A percentile compares a stretch with the other conserved stretches of the same genome.
Conservation (phyloP, 2,113 vertebrate genomes). For the Axis porcinus region DNA sequence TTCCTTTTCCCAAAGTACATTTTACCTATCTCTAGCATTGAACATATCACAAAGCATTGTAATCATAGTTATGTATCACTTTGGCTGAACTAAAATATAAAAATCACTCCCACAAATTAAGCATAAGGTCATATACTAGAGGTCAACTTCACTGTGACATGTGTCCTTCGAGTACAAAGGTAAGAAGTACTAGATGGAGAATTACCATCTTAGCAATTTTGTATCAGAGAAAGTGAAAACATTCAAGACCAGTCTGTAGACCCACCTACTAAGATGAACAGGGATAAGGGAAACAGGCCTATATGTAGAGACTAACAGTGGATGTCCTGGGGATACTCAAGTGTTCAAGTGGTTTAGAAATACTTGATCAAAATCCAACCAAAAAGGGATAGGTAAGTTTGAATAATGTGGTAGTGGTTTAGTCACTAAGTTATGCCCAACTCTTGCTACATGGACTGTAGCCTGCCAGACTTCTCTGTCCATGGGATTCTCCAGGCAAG, state of each 20-base stretch:
- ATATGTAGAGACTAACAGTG: neutral
- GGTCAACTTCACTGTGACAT: neutral
- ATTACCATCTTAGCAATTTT: neutral
- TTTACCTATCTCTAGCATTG: neutral
- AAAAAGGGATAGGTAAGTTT: neutral
- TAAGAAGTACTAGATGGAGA: neutral
- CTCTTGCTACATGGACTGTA: neutral
- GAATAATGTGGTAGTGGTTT: neutral
- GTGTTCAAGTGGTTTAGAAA: neutral
- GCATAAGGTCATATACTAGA: neutral
- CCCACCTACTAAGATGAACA: neutral
- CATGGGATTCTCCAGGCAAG: neutral
- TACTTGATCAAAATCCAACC: neutral
- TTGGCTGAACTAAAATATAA: neutral
- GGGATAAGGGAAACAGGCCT: neutral
- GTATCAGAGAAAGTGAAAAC: neutral
- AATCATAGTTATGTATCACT: neutral
- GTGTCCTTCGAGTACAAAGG: neutral
- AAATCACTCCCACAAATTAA: neutral
- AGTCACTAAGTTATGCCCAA: neutral
- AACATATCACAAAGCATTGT: neutral
- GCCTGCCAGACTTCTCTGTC: neutral
- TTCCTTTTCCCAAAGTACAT: neutral
- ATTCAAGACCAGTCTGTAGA: neutral
- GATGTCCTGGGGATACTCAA: neutral